Base-by-base conservation (phyloP, 2,888 invertebrate genomes). In the Galerucella pusilla region DNA sequence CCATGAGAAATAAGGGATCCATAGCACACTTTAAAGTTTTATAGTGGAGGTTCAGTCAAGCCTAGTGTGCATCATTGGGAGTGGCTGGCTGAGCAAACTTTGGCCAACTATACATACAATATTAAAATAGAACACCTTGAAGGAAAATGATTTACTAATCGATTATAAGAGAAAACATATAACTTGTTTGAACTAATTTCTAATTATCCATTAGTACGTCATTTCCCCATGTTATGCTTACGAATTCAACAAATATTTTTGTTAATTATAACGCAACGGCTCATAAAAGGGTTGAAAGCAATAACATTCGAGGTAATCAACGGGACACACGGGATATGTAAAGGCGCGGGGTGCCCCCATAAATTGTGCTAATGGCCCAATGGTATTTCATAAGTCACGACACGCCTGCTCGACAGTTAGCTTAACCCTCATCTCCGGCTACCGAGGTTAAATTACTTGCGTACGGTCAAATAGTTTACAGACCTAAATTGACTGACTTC, bases 331-430 rank as follows among this genome's bases (percentile, higher is more conserved):
- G 54, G 67, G 42, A 68, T 6, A 35, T 54, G 57, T 25, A 16
- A 10, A 28, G 54, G 57, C 35, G 52, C 63, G 63, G 63, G 52
- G 52, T 64, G 12, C 60, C 35, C 52, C 84, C 82, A 87, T 87
- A 87, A 87, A 87, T 87, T 85, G 83, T 84, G 83, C 86, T 87
- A 87, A 87, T 87, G 87, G 86, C 85, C 85, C 85, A 82, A 85
- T 85, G 87, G 87, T 86, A 87, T 87, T 87, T 87, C 87, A 87
- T 87, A 87, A 77, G 77, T 72, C 68, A 72, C 70, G 78, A 75
- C 74, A 68, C 52, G 73, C 52, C 72, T 66, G 72, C 57, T 72
- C 45, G 71, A 71, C 70, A 67, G 61, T 68, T 66, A 71, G 71
- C 68, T 69, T 66, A 67, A 78, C 78, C 78, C 78, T 74, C 72